A percentile compares a stretch with the other conserved stretches of the same genome.
These are phyloP conservation scores for Clytia hemisphaerica DNA, from an alignment of 30 jellyfish, hydroid and myxozoan species.

Conservation along the genomic window DNA sequence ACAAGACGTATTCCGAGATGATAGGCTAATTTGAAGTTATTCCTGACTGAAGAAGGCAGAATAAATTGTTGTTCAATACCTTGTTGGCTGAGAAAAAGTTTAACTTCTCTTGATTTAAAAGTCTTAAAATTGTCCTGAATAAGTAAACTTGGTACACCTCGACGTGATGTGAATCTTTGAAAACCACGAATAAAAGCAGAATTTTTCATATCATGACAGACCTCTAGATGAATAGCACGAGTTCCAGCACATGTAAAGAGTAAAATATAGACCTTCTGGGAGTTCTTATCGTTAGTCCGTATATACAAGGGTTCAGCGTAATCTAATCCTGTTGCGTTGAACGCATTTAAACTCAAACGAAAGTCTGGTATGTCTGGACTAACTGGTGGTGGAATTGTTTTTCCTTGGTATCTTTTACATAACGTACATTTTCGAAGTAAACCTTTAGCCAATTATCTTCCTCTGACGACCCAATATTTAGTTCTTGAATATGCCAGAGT, in stretches of 20 bases:
- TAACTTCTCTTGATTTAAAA: constrained; percentile 14
- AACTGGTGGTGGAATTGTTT: constrained; percentile 28
- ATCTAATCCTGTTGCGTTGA: too few relatives aligned
- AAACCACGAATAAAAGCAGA: constrained; percentile 21
- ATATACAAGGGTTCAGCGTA: too few relatives aligned
- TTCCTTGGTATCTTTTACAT: constrained; percentile 8
- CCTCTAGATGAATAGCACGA: constrained; percentile 19
- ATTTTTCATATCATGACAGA: constrained; percentile 4
- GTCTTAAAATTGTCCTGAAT: constrained; percentile 3
- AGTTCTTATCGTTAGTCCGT: not conserved
- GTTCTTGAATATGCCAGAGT: constrained; percentile 2
- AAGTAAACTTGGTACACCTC: constrained; percentile 11
- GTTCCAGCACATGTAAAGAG: constrained; percentile 18
- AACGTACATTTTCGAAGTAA: not conserved
- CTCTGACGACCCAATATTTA: constrained; percentile 18
- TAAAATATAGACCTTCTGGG: constrained; percentile 5
- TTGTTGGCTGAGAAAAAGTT: not conserved
- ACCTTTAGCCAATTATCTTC: constrained; percentile 19
- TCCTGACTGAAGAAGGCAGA: constrained; percentile 11
- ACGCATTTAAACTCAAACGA: constrained; percentile 11
- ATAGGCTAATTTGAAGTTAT: not conserved
- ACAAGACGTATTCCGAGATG: constrained; percentile 8
- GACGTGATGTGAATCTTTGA: not conserved
- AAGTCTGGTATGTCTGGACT: constrained; percentile 30
- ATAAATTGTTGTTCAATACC: constrained; percentile 8